A percentile compares a stretch with the other conserved stretches of the same genome.
phyloP scores from a whole-genome alignment of 1,140 invertebrate genomes.

The Xylocopa sonorina region DNA sequence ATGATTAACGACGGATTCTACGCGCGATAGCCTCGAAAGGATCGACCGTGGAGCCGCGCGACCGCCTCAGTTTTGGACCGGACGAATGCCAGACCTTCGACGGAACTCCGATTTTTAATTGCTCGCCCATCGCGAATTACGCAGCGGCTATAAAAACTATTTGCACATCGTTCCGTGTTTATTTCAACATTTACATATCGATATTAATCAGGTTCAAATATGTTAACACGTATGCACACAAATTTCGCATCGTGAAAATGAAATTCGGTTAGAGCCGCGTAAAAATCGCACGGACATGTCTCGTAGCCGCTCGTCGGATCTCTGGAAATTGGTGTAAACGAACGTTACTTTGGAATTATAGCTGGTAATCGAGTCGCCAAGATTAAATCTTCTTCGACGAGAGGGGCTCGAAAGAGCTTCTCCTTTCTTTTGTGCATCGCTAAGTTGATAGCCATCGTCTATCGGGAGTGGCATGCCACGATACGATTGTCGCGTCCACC shows the following conservation, averaged over 20 bases:
- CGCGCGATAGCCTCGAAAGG: not conserved
- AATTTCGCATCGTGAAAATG: too few relatives aligned
- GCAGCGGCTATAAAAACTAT: too few relatives aligned
- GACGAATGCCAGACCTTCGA: too few relatives aligned
- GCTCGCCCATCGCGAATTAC: too few relatives aligned
- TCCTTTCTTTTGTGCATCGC: not conserved
- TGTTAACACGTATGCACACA: too few relatives aligned
- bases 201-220: too few relatives aligned
- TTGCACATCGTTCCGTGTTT: too few relatives aligned
- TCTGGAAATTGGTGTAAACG: not conserved
- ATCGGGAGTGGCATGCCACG: not conserved
- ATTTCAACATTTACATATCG: too few relatives aligned
- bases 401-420: not conserved
- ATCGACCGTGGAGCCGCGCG: not conserved
- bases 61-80: not conserved
- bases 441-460: not conserved
- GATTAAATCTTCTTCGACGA: not conserved
- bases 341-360: not conserved
- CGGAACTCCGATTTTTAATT: not conserved
- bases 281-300: too few relatives aligned
- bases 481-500: not conserved
- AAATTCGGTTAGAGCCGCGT: too few relatives aligned
- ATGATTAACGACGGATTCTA: slow-evolving; percentile 25
- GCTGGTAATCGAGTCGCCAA: not conserved
- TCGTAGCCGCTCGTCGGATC: too few relatives aligned